These are phyloP conservation scores for Turdus rufiventris DNA, from an alignment of 2,113 vertebrate genomes.

Conservation along the genomic window DNA sequence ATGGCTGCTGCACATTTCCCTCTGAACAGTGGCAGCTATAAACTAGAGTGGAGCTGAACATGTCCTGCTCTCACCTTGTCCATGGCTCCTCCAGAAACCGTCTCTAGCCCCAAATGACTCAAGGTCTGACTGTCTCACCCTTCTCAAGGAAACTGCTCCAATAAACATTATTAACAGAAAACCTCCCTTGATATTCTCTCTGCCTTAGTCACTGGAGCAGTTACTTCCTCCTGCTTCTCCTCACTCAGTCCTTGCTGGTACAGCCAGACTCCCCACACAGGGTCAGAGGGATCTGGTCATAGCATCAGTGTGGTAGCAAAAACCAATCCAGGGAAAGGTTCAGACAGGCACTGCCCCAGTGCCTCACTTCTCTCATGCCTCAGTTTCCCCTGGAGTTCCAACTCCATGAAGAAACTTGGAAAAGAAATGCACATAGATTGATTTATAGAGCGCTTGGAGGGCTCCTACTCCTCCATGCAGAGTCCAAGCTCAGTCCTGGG, in stretches of 20 bases:
- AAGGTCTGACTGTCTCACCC: neutral
- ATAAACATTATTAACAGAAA: neutral
- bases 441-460: accelerated
- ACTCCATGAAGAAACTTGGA: accelerated
- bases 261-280: neutral
- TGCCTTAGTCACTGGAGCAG: neutral
- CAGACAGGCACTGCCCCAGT: neutral
- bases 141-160: neutral
- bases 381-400: neutral
- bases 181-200: constrained; percentile 1
- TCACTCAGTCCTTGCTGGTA: neutral
- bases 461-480: neutral
- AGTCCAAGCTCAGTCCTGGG: neutral
- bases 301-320: neutral
- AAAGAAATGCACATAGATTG: accelerated
- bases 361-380: neutral
- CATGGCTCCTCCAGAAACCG: neutral
- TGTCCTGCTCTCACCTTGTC: neutral
- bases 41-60: neutral
- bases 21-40: neutral
- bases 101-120: neutral
- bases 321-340: neutral
- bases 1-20: neutral
- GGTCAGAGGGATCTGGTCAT: neutral
- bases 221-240: constrained; percentile 31